A percentile compares a stretch with the other conserved stretches of the same genome.
phyloP scores from a whole-genome alignment of 2,888 invertebrate species.

The Tipula helvola region DNA sequence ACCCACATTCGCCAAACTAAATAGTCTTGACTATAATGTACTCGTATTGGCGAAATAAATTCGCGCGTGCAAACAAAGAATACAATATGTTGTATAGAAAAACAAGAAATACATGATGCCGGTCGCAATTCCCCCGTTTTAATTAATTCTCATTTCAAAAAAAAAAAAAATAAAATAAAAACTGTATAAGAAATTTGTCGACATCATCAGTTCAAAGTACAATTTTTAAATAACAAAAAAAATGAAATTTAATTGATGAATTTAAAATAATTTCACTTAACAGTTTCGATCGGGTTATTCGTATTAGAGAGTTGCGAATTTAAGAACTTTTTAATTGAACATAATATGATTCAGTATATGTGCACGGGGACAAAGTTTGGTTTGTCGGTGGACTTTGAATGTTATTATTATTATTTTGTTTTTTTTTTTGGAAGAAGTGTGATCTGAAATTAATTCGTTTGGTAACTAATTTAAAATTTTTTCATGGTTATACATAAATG shows the following conservation, averaged over 20 bases:
- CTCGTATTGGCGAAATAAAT: not conserved
- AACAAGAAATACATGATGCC: not conserved
- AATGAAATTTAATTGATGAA: not conserved
- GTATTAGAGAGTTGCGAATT: not conserved
- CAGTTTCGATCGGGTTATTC: not conserved
- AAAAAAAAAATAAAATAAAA: not conserved
- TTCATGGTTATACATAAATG: not conserved
- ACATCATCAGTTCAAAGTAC: conserved; percentile 4
- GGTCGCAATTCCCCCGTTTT: not conserved
- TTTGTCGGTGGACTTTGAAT: not conserved
- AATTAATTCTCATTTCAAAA: not conserved
- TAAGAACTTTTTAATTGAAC: not conserved
- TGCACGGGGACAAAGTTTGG: not conserved
- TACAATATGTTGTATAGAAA: not conserved
- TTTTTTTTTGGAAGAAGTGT: not conserved
- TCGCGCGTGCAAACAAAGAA: not conserved
- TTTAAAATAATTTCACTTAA: not conserved
- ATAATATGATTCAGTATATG: not conserved
- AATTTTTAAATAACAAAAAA: not conserved
- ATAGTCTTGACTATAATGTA: not conserved
- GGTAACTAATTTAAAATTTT: not conserved
- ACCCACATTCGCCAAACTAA: not conserved
- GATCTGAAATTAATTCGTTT: not conserved
- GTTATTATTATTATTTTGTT: not conserved
- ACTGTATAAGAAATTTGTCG: not conserved